phyloP scores from a whole-genome alignment of 2,888 invertebrate species.

The Tenthredo distinguenda region DNA sequence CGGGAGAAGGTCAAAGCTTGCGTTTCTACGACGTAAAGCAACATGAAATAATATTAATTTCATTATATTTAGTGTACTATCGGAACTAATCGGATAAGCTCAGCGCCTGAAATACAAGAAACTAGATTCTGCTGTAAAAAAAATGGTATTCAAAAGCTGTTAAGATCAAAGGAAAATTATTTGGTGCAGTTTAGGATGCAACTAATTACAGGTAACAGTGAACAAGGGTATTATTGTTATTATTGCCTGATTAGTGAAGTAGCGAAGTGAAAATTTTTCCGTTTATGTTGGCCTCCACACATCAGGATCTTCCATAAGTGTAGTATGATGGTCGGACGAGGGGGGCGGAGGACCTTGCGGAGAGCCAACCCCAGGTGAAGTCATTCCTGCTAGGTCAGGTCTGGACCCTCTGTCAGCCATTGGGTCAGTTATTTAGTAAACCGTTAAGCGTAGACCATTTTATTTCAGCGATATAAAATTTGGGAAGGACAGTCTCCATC shows the following conservation, averaged over 20 bases:
- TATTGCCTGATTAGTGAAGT: slow-evolving; percentile 77
- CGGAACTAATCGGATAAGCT: not conserved
- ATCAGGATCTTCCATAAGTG: slow-evolving; percentile 95
- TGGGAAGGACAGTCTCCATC: not conserved
- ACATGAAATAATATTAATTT: not conserved
- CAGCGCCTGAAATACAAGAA: not conserved
- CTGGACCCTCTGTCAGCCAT: slow-evolving; percentile 86
- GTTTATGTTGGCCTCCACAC: slow-evolving; percentile 96
- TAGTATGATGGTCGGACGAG: slow-evolving; percentile 87
- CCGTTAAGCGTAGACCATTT: slow-evolving; percentile 53
- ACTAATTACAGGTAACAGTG: slow-evolving; percentile 54
- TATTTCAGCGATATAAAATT: slow-evolving; percentile 29
- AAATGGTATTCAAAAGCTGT: not conserved
- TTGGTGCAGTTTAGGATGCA: not conserved
- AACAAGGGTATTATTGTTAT: slow-evolving; percentile 68
- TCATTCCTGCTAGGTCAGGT: slow-evolving; percentile 92
- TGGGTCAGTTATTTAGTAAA: slow-evolving; percentile 31
- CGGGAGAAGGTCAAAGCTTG: not conserved
- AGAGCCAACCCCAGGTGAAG: slow-evolving; percentile 83
- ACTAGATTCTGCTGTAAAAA: not conserved
- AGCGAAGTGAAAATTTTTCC: slow-evolving; percentile 72
- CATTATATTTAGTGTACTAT: not conserved
- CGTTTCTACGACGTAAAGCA: not conserved
- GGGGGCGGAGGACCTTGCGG: slow-evolving; percentile 83
- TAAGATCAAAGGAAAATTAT: not conserved